These are phyloP conservation scores for Alligator sinensis DNA, from an alignment of 2,113 vertebrate species.

Conservation along the genomic window DNA sequence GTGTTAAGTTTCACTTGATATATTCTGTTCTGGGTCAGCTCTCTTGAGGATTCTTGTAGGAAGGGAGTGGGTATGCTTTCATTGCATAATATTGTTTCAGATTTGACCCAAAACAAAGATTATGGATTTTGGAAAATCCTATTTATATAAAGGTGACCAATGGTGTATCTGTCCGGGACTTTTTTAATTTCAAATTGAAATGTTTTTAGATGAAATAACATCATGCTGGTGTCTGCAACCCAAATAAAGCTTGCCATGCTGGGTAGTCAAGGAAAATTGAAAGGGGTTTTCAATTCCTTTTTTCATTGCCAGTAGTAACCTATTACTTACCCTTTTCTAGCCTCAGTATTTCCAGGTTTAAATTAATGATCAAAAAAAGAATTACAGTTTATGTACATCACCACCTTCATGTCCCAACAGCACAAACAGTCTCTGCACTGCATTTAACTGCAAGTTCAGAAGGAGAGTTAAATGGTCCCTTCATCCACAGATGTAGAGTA, in stretches of 20 bases:
- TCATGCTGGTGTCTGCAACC: conserved; percentile 9
- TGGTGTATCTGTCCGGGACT: neutral
- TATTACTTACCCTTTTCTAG: neutral
- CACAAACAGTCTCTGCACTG: fast-evolving
- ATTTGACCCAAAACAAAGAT: neutral
- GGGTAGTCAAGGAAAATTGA: too few relatives aligned
- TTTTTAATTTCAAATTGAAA: too few relatives aligned
- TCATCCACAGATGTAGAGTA: neutral
- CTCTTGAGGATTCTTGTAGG: neutral
- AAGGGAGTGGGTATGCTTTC: neutral
- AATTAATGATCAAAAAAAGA: neutral
- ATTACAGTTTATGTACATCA: neutral
- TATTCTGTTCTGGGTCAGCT: neutral
- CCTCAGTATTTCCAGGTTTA: neutral
- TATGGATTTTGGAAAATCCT: neutral
- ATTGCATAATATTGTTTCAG: neutral
- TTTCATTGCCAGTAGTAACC: neutral
- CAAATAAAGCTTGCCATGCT: neutral
- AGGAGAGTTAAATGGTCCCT: neutral
- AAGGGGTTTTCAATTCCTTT: too few relatives aligned
- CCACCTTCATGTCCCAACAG: neutral
- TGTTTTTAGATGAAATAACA: neutral
- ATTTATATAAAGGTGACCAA: neutral
- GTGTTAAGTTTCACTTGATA: fast-evolving
- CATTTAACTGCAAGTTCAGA: neutral